These are phyloP conservation scores for Sinotaia quadrata DNA, from an alignment of 2,888 invertebrate species.

Conservation along the genomic window DNA sequence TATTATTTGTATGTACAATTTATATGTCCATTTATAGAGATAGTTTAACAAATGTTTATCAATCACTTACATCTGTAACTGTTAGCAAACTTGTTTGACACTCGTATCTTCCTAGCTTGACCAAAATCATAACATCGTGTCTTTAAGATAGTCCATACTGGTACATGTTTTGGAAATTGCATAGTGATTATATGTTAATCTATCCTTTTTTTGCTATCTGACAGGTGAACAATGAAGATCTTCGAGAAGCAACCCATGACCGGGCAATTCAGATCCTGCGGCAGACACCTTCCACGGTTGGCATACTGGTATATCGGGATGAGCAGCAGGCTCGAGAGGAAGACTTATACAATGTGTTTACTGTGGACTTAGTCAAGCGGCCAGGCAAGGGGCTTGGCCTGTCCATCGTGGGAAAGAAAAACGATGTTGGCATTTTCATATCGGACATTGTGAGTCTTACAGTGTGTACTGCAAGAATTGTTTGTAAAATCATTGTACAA, in stretches of 20 bases:
- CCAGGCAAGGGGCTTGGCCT: conserved; percentile 83
- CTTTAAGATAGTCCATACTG: too few species aligned
- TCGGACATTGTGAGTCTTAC: conserved; percentile 87
- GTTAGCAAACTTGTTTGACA: too few species aligned
- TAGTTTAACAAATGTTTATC: too few species aligned
- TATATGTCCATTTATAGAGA: too few species aligned
- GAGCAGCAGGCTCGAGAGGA: conserved; percentile 74
- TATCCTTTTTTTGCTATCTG: neutral
- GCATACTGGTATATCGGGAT: conserved; percentile 84
- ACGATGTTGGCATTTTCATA: conserved; percentile 87
- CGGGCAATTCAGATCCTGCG: conserved; percentile 81
- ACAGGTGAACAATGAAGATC: conserved; percentile 83
- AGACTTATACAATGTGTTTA: conserved; percentile 78
- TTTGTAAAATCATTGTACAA: too few species aligned
- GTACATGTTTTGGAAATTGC: neutral
- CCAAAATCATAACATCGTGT: too few species aligned
- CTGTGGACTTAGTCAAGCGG: conserved; percentile 87
- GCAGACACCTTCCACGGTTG: conserved; percentile 85
- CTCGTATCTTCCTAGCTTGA: too few species aligned
- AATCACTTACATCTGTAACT: too few species aligned
- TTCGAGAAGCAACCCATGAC: conserved; percentile 86
- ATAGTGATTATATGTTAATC: neutral
- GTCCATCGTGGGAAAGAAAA: conserved; percentile 83
- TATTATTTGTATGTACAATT: too few species aligned
- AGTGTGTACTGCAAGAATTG: neutral